Conservation (phyloP, 1,140 invertebrate species). For the Drosophila equinoxialis region DNA sequence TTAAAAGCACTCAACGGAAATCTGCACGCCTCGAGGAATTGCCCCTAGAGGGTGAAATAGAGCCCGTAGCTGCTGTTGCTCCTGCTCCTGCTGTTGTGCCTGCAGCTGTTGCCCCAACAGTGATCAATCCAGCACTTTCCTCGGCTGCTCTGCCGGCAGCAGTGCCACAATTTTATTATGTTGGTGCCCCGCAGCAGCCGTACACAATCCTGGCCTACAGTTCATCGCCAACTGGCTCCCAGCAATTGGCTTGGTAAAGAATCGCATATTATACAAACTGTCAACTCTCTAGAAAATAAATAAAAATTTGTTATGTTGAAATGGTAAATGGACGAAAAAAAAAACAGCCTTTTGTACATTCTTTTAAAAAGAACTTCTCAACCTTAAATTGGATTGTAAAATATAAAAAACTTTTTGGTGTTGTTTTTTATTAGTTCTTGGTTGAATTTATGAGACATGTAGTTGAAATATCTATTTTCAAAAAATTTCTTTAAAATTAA, state of each 20-base stretch:
- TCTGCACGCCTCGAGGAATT: constrained; percentile 63
- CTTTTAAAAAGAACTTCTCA: no score
- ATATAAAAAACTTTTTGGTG: no score
- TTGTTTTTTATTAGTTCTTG: no score
- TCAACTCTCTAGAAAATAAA: not conserved
- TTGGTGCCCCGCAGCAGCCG: constrained; percentile 52
- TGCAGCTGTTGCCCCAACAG: constrained; percentile 15
- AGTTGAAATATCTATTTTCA: no score
- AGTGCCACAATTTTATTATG: constrained; percentile 55
- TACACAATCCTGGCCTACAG: constrained; percentile 53
- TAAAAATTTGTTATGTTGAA: not conserved
- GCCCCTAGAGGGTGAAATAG: constrained; percentile 40
- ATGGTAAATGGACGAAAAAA: no score
- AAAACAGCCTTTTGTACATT: no score
- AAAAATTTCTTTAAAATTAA: no score
- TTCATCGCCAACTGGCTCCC: constrained; percentile 25
- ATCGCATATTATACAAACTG: not conserved
- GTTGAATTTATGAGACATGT: no score
- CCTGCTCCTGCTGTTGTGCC: not conserved
- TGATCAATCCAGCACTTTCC: constrained; percentile 12
- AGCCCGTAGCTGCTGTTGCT: not conserved
- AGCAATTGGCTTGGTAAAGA: constrained; percentile 59
- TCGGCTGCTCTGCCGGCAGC: constrained; percentile 19
- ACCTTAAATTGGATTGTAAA: no score
- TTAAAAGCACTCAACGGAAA: constrained; percentile 23